Evolutionary conservation across 1,140 invertebrate species (phyloP).

Genomic region (Bombus confusus): DNA sequence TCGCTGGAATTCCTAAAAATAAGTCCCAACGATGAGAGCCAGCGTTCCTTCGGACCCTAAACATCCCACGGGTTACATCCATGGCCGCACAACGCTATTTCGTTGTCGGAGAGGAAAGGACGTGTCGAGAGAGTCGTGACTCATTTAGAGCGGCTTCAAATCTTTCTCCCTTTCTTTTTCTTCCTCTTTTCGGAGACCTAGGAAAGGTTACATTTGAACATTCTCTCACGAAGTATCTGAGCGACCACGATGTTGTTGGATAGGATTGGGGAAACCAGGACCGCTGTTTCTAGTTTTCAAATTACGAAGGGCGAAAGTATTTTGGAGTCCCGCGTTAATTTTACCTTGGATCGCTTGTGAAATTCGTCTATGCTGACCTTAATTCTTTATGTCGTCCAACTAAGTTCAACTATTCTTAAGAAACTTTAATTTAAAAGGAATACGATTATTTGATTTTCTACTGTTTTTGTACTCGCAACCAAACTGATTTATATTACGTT

Average conservation of each 20-base stretch:
- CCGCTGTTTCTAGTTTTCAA: not conserved
- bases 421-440: no score
- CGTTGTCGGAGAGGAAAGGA: slow-evolving; percentile 3
- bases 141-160: slow-evolving; percentile 48
- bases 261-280: slow-evolving; percentile 10
- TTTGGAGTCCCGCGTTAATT: not conserved
- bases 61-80: slow-evolving; percentile 15
- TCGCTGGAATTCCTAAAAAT: slow-evolving; percentile 62
- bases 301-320: not conserved
- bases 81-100: slow-evolving; percentile 15
- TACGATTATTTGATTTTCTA: no score
- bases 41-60: slow-evolving; percentile 26
- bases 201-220: slow-evolving; percentile 22
- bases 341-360: not conserved
- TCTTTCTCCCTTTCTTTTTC: not conserved
- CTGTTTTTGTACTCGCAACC: no score
- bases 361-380: not conserved
- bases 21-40: slow-evolving; percentile 52
- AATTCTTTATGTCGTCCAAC: no score
- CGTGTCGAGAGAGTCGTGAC: slow-evolving; percentile 46
- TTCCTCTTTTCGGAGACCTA: not conserved
- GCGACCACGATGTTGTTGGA: not conserved
- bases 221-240: slow-evolving; percentile 44
- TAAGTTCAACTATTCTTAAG: no score
- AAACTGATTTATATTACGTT: no score